Evolutionary conservation across 1,140 invertebrate species (phyloP).

Genomic region (Zaprionus camerounensis): DNA sequence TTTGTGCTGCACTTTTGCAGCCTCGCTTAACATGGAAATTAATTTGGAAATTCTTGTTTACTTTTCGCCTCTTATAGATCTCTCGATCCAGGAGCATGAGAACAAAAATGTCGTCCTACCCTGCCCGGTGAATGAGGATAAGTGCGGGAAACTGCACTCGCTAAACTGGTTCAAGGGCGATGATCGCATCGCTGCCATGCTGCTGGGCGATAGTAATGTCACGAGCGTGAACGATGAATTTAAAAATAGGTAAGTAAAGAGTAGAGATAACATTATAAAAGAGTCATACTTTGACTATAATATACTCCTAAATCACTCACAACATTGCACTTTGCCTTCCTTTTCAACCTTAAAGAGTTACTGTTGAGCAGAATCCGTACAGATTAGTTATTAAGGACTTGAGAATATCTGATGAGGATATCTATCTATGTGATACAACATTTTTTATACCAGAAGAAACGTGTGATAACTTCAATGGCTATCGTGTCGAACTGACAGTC

Average conservation of each 20-base stretch:
- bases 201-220: slow-evolving; percentile 90
- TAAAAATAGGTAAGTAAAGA: slow-evolving; percentile 88
- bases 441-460: slow-evolving; percentile 84
- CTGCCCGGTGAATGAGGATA: slow-evolving; percentile 90
- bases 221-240: slow-evolving; percentile 88
- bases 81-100: slow-evolving; percentile 78
- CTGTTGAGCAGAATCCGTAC: slow-evolving; percentile 79
- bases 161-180: slow-evolving; percentile 95
- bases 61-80: slow-evolving; percentile 65
- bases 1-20: slow-evolving; percentile 49
- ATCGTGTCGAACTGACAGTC: slow-evolving; percentile 81
- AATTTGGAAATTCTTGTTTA: slow-evolving; percentile 19
- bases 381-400: slow-evolving; percentile 82
- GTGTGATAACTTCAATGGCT: slow-evolving; percentile 84
- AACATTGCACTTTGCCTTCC: neutral
- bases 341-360: slow-evolving; percentile 57
- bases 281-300: too few relatives aligned
- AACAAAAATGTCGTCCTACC: slow-evolving; percentile 90
- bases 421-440: slow-evolving; percentile 84
- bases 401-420: slow-evolving; percentile 82
- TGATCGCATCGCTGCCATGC: slow-evolving; percentile 91
- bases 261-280: neutral
- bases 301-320: too few relatives aligned
- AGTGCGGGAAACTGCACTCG: slow-evolving; percentile 93
- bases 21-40: slow-evolving; percentile 37